A percentile compares a stretch with the other conserved stretches of the same genome.
These are phyloP conservation scores for Eudemis profundana DNA, from an alignment of 2,888 invertebrate genomes.

Conservation along the genomic window DNA sequence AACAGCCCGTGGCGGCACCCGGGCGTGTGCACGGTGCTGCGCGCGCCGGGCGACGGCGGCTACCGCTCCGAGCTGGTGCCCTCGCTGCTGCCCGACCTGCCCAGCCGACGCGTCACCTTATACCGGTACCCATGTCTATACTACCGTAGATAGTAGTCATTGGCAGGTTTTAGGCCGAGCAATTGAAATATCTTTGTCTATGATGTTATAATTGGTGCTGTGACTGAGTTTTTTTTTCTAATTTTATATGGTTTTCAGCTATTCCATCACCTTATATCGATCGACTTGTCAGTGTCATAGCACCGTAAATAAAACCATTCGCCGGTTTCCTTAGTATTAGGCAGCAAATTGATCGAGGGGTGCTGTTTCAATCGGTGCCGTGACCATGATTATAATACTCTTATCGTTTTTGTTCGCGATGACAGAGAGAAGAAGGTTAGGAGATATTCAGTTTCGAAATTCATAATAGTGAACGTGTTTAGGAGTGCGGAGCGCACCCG, in stretches of 20 bases:
- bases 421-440: neutral
- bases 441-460: too few species aligned
- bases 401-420: neutral
- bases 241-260: too few species aligned
- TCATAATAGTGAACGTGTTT: too few species aligned
- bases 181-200: too few species aligned
- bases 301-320: too few species aligned
- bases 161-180: too few species aligned
- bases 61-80: constrained; percentile 87
- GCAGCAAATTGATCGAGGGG: neutral
- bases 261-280: too few species aligned
- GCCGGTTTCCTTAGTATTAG: too few species aligned
- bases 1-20: constrained; percentile 87
- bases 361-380: constrained; percentile 5
- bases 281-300: too few species aligned
- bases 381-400: constrained; percentile 1
- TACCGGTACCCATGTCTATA: constrained; percentile 63
- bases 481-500: constrained; percentile 91
- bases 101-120: constrained; percentile 75
- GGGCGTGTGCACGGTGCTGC: constrained; percentile 85
- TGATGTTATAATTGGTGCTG: too few species aligned
- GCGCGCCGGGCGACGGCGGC: constrained; percentile 69
- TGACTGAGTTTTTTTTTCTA: too few species aligned
- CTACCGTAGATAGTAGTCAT: too few species aligned
- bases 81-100: constrained; percentile 88